Conservation (phyloP, 2,113 vertebrate species). For the Saguinus midas region DNA sequence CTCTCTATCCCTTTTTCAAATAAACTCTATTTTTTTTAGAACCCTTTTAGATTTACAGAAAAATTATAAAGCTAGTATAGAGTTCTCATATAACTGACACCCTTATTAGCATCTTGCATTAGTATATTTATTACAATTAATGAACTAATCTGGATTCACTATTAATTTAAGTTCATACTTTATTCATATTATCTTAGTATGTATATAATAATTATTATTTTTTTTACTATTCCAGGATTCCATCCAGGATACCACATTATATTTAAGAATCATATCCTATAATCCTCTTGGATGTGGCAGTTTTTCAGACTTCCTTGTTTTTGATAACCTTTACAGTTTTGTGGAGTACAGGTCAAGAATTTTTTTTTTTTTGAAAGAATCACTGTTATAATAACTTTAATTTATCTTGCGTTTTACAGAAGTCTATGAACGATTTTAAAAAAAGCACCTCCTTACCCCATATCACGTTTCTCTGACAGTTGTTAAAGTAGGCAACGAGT, state of each 20-base stretch:
- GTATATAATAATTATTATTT: too few relatives aligned
- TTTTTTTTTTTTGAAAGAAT: too few relatives aligned
- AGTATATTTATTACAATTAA: neutral
- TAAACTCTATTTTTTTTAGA: neutral
- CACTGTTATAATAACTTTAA: too few relatives aligned
- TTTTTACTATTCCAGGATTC: too few relatives aligned
- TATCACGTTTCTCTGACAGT: too few relatives aligned
- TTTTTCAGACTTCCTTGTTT: neutral
- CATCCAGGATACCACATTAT: too few relatives aligned
- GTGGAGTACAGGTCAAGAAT: neutral
- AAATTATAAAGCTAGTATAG: neutral
- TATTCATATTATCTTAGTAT: too few relatives aligned
- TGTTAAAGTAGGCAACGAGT: too few relatives aligned
- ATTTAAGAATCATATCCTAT: neutral
- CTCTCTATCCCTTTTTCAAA: neutral
- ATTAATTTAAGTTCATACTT: neutral
- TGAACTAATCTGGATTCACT: neutral
- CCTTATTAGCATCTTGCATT: neutral
- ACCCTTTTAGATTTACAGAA: conserved; percentile 1
- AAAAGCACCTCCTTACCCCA: too few relatives aligned
- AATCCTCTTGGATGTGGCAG: neutral
- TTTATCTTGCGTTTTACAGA: too few relatives aligned
- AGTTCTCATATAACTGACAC: neutral
- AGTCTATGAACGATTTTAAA: too few relatives aligned
- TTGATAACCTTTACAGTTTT: neutral